Evolutionary conservation across 2,797 vertebrate species (phyloP).

Genomic region (Okamejei kenojei): DNA sequence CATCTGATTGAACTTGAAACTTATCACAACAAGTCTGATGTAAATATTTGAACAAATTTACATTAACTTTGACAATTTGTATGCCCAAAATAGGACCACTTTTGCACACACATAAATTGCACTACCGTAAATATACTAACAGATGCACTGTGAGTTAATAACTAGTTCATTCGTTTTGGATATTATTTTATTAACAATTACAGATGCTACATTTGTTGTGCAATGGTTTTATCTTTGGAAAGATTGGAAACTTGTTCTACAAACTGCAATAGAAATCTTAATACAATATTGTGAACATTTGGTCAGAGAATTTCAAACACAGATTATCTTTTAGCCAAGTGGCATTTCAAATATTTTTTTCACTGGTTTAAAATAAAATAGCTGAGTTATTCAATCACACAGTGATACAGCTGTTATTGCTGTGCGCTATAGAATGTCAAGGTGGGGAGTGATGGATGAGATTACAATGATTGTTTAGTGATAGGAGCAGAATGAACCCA

Average conservation of each 20-base stretch:
- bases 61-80: not conserved
- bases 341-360: not conserved
- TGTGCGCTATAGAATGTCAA: no score
- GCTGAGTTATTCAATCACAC: no score
- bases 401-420: no score
- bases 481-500: no score
- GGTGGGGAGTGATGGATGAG: no score
- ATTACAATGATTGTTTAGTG: no score
- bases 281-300: no score
- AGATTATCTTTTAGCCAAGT: not conserved
- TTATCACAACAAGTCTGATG: not conserved
- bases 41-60: not conserved
- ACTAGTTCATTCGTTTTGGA: not conserved
- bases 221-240: not conserved
- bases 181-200: not conserved
- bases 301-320: not conserved
- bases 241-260: not conserved
- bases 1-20: not conserved
- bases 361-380: not conserved
- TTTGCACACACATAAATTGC: not conserved
- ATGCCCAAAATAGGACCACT: not conserved
- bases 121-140: not conserved
- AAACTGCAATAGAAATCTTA: not conserved
- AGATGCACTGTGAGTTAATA: not conserved
- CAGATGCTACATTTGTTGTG: not conserved